Conservation (phyloP, 2,113 vertebrate genomes). For the Sinosuthora webbiana region DNA sequence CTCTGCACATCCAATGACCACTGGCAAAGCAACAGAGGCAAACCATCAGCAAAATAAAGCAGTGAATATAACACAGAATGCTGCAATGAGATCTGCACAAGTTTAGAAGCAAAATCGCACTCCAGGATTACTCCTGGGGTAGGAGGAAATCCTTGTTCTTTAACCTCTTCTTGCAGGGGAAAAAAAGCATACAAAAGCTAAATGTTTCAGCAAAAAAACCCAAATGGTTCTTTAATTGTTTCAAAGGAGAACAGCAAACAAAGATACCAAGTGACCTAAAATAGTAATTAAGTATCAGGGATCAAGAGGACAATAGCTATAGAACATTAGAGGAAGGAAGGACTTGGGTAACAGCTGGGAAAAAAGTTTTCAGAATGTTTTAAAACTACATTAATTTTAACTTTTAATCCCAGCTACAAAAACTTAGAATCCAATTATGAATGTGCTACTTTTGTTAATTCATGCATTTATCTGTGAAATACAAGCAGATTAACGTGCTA, state of each 20-base stretch:
- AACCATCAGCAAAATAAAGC: background rate
- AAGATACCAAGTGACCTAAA: background rate
- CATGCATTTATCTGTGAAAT: conserved; percentile 24
- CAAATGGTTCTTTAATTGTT: background rate
- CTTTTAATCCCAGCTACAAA: background rate
- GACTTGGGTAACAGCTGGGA: background rate
- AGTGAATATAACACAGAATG: background rate
- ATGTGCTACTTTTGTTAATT: background rate
- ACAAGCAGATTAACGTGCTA: conserved; percentile 16
- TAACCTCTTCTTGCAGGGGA: background rate
- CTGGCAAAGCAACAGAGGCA: background rate
- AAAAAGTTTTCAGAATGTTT: background rate
- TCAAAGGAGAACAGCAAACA: background rate
- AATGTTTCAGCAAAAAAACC: background rate
- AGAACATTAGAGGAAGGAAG: background rate
- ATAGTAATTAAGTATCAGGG: background rate
- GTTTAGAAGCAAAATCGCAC: background rate
- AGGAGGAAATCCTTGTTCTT: background rate
- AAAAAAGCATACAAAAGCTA: background rate
- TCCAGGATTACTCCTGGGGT: background rate
- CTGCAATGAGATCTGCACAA: background rate
- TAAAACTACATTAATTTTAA: background rate
- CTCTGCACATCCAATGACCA: background rate
- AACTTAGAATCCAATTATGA: conserved; percentile 25
- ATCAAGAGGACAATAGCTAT: background rate